These are phyloP conservation scores for Lymantria monacha DNA, from an alignment of 2,888 invertebrate genomes.

Conservation along the genomic window DNA sequence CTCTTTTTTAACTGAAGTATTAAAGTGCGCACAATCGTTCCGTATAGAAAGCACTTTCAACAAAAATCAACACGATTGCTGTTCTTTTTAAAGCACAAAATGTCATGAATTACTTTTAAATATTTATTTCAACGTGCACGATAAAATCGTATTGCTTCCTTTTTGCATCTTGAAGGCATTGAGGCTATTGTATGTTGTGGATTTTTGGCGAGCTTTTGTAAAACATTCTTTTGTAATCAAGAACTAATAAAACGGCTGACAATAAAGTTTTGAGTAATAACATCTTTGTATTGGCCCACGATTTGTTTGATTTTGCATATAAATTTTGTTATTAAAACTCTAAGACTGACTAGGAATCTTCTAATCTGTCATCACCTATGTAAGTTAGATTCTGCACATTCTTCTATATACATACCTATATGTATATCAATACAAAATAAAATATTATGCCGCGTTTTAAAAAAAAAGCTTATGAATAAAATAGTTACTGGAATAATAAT, in stretches of 20 bases:
- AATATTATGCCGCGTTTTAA: no score
- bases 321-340: no score
- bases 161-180: constrained; percentile 13
- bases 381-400: no score
- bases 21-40: constrained; percentile 8
- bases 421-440: no score
- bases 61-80: not conserved
- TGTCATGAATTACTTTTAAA: not conserved
- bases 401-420: no score
- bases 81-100: not conserved
- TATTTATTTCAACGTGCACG: not conserved
- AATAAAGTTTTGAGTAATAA: constrained; percentile 6
- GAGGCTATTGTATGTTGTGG: constrained; percentile 6
- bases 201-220: constrained; percentile 8
- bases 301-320: no score
- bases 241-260: constrained; percentile 16
- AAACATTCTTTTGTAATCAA: constrained; percentile 10
- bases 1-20: no score
- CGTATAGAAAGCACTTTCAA: not conserved
- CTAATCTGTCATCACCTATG: no score
- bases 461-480: no score
- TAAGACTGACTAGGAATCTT: no score
- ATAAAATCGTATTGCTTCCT: constrained; percentile 17
- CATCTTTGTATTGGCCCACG: constrained; percentile 5
- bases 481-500: no score